phyloP scores from a whole-genome alignment of 1,140 invertebrate species.

The Drosophila subobscura region DNA sequence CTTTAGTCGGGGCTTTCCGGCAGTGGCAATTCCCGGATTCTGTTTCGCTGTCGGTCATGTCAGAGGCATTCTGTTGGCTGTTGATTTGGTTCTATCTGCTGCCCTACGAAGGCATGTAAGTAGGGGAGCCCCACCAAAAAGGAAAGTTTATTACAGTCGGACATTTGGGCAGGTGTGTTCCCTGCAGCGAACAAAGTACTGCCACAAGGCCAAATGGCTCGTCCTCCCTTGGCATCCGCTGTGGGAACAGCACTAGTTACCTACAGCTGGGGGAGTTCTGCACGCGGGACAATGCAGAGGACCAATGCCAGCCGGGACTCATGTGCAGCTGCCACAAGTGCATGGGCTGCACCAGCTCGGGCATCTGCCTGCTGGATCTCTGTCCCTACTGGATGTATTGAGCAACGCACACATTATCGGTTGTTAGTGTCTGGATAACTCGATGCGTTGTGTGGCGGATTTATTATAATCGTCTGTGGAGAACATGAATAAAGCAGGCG shows the following conservation, averaged over 20 bases:
- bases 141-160: too few relatives aligned
- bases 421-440: not conserved
- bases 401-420: not conserved
- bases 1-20: too few relatives aligned
- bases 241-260: not conserved
- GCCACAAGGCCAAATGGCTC: too few relatives aligned
- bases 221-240: not conserved
- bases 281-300: not conserved
- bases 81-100: too few relatives aligned
- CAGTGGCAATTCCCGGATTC: too few relatives aligned
- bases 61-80: too few relatives aligned
- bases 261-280: not conserved
- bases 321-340: not conserved
- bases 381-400: not conserved
- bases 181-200: too few relatives aligned
- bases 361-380: not conserved
- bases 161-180: too few relatives aligned
- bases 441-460: constrained; percentile 36
- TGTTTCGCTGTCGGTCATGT: too few relatives aligned
- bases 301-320: constrained; percentile 2
- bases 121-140: too few relatives aligned
- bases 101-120: too few relatives aligned
- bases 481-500: constrained; percentile 49
- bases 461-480: constrained; percentile 47
- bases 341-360: not conserved